Evolutionary conservation across 2,113 vertebrate species (phyloP).

Genomic region (Sakesphorus luctuosus): DNA sequence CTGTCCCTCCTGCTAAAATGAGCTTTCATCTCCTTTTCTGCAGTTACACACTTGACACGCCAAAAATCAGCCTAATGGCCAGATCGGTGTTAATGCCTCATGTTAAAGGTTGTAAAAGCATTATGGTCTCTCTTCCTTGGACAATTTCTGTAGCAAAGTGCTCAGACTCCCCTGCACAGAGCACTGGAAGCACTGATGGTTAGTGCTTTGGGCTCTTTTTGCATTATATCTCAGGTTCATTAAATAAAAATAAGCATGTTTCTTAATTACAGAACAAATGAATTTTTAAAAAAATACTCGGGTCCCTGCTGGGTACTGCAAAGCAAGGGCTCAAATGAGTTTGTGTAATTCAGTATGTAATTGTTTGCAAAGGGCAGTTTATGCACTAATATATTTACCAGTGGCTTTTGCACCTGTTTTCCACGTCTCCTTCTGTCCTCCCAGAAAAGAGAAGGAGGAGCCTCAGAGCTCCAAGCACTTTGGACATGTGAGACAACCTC

Average conservation of each 20-base stretch:
- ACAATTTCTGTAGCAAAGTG: neutral
- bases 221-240: neutral
- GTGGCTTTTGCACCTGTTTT: neutral
- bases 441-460: neutral
- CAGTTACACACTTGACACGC: neutral
- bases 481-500: neutral
- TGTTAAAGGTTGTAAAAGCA: neutral
- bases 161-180: neutral
- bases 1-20: neutral
- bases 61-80: neutral
- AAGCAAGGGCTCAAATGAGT: neutral
- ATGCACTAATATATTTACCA: neutral
- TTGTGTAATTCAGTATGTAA: neutral
- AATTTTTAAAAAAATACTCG: slow-evolving; percentile 10
- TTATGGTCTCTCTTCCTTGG: neutral
- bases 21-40: neutral
- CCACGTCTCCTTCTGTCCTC: neutral
- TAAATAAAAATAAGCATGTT: slow-evolving; percentile 62
- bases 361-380: neutral
- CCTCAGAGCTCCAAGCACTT: neutral
- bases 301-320: slow-evolving; percentile 12
- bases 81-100: neutral
- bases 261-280: slow-evolving; percentile 72
- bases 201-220: slow-evolving; percentile 31
- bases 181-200: neutral